Evolutionary conservation across 92 coral and sea anemone genomes (phyloP), one percentile per base, ranked within the genome.

Genomic region (Chrysogorgia sp.): DNA sequence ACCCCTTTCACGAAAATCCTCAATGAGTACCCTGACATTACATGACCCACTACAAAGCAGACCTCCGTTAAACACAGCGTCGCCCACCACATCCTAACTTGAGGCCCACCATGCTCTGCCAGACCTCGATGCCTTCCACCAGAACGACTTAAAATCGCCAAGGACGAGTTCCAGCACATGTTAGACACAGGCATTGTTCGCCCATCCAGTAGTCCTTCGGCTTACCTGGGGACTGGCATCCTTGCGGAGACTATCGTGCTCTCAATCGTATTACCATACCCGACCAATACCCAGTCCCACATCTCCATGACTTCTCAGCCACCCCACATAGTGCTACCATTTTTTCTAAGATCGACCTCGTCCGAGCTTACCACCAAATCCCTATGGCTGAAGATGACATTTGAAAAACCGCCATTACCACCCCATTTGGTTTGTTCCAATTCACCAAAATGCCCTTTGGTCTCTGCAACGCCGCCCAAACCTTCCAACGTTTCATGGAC

Each of bases 361-460:
- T n/a, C n/a, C n/a, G n/a, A n/a, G n/a, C n/a, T n/a, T n/a, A n/a
- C n/a, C n/a, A n/a, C n/a, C 76, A 69, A 40, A 69, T 69, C 15
- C 76, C 76, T 0, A 40, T 69, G 0, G 76, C 55, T 0, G 56
- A 35, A 15, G 55, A 65, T 1, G 72, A 65, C 53, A 65, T 65
- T 34, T 28, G 45, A 0, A 33, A 65, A 33, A 65, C 55, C 34
- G 72, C 72, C 56, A 30, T 65, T 5, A 43, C 21, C 61, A 71
- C 79, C 3, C 65, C 65, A 0, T 72, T 72, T 47, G 65, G 79
- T 10, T 40, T 57, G 0, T 74, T 74, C 26, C 67, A 56, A 23
- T 74, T 53, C 40, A 17, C 31, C 29, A 34, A 26, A 0, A 74
- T 74, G 80, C 80, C 80, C 13, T 74, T 74, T 23, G 67, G 80